Percentiles rank a stretch among this genome's conserved stretches.
phyloP scores from a whole-genome alignment of 2,113 vertebrate species.

The Motacilla tschutschensis region DNA sequence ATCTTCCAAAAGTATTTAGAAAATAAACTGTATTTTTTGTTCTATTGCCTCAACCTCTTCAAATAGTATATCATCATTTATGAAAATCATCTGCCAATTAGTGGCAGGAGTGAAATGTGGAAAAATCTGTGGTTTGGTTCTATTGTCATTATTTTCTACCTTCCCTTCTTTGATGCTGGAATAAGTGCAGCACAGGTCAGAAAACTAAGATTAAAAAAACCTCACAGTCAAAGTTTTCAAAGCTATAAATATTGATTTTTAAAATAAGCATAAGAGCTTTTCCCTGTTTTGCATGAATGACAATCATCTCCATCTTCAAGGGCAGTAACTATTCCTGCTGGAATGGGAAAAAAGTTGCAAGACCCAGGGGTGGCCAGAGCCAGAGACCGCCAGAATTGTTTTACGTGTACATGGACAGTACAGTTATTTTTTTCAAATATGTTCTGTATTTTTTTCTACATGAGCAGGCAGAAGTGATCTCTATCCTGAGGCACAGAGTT shows the following conservation, averaged over 20 bases:
- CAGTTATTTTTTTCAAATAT: not conserved
- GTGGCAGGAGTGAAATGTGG: not conserved
- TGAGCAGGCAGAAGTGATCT: not conserved
- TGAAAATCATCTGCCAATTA: not conserved
- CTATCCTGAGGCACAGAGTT: not conserved
- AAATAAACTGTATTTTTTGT: not conserved
- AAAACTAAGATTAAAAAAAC: not conserved
- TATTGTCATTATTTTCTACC: not conserved
- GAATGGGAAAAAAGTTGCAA: not conserved
- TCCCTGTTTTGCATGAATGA: not conserved
- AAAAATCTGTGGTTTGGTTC: not conserved
- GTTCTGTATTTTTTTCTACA: slow-evolving; percentile 28
- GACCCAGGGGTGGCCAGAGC: not conserved
- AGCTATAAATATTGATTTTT: not conserved
- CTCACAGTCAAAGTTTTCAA: not conserved
- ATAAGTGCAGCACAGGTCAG: not conserved
- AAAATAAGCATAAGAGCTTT: not conserved
- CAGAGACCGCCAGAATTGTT: not conserved
- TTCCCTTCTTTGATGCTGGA: not conserved
- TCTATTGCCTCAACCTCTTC: not conserved
- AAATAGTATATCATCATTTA: not conserved
- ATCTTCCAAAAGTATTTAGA: not conserved
- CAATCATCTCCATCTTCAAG: not conserved
- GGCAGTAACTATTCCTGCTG: not conserved
- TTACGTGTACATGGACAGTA: not conserved